Evolutionary conservation across 1,140 invertebrate genomes (phyloP).

Genomic region (Delia radicum): DNA sequence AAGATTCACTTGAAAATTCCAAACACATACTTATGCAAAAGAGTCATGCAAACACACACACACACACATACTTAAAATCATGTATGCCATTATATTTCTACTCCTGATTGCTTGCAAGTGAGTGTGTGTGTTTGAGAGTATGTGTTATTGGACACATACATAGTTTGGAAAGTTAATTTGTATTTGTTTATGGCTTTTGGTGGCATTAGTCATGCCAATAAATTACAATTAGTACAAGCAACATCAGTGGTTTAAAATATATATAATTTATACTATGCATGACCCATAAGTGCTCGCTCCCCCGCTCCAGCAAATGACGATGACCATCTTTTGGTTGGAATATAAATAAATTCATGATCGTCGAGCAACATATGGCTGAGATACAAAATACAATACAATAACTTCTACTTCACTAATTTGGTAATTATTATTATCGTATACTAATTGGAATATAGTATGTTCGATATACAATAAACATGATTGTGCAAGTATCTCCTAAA

Average conservation of each 20-base stretch:
- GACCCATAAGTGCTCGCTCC: not conserved
- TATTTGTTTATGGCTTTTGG: constrained; percentile 4
- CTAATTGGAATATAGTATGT: too few relatives aligned
- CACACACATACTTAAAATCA: not conserved
- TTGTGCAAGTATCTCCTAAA: too few relatives aligned
- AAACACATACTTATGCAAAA: not conserved
- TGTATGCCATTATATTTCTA: not conserved
- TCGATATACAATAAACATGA: too few relatives aligned
- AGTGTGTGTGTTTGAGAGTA: not conserved
- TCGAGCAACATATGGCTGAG: not conserved
- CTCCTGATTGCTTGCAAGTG: not conserved
- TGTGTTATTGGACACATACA: not conserved
- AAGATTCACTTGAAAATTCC: not conserved
- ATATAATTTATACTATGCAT: not conserved
- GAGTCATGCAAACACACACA: not conserved
- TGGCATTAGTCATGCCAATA: constrained; percentile 3
- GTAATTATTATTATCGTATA: too few relatives aligned
- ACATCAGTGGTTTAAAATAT: not conserved
- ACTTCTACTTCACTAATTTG: too few relatives aligned
- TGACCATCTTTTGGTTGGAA: not conserved
- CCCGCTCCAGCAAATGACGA: not conserved
- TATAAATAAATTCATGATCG: not conserved
- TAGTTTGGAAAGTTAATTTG: not conserved
- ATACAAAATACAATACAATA: too few relatives aligned
- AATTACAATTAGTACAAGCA: not conserved